These are phyloP conservation scores for Melieria crassipennis DNA, from an alignment of 2,888 invertebrate species.

Conservation along the genomic window DNA sequence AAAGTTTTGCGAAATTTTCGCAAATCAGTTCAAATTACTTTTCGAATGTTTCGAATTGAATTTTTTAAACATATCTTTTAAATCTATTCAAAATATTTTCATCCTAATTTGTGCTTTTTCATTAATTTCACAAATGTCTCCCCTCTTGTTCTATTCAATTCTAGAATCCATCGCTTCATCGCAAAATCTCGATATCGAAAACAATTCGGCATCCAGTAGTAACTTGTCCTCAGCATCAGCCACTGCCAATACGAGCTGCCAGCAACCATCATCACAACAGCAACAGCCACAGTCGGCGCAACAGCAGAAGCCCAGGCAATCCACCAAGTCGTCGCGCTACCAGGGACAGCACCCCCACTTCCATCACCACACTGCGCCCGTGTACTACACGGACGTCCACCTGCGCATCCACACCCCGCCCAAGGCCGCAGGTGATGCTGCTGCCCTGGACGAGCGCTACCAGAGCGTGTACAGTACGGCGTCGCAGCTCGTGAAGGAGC, in stretches of 20 bases:
- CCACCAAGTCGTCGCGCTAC: slow-evolving; percentile 53
- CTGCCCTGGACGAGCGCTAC: slow-evolving; percentile 62
- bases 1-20: no score
- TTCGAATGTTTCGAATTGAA: no score
- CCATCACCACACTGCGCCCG: slow-evolving; percentile 60
- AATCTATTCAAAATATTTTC: no score
- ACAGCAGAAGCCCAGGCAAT: slow-evolving; percentile 41
- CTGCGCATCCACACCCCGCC: slow-evolving; percentile 59
- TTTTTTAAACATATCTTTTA: no score
- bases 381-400: slow-evolving; percentile 62
- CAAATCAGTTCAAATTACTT: no score
- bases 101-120: no score
- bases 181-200: slow-evolving; percentile 23
- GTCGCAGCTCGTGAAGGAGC: slow-evolving; percentile 59
- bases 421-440: slow-evolving; percentile 50
- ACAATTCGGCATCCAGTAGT: slow-evolving; percentile 27
- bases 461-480: slow-evolving; percentile 63
- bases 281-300: slow-evolving; percentile 49
- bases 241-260: slow-evolving; percentile 68
- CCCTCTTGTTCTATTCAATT: slow-evolving; percentile 10
- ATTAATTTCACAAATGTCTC: neutral
- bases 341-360: slow-evolving; percentile 61
- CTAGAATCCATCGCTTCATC: slow-evolving; percentile 24
- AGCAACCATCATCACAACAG: slow-evolving; percentile 59
- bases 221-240: slow-evolving; percentile 65